phyloP scores from a whole-genome alignment of 2,888 invertebrate genomes.

The Odontocolon sp. region DNA sequence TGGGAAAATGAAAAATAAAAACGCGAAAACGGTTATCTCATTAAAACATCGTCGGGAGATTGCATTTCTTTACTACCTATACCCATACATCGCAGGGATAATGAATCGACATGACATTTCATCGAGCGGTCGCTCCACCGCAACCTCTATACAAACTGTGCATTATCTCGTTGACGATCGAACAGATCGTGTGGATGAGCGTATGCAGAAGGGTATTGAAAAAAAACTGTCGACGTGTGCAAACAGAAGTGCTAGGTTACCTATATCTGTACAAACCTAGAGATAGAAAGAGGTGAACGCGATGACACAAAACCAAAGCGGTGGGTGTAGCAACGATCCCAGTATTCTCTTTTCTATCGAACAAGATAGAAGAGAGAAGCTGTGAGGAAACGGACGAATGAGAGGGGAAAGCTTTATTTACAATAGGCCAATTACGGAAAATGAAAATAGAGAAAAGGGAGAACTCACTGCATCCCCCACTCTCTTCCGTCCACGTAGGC shows the following conservation, averaged over 20 bases:
- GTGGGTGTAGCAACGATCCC: too few species aligned
- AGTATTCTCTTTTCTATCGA: too few species aligned
- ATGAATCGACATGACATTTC: slow-evolving; percentile 11
- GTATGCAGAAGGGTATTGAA: slow-evolving; percentile 1
- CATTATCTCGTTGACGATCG: slow-evolving; percentile 17
- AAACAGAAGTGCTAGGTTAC: too few species aligned
- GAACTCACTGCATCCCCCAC: background rate
- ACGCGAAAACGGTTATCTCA: background rate
- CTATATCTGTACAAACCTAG: too few species aligned
- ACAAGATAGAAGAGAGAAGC: background rate
- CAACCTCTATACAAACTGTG: slow-evolving; percentile 16
- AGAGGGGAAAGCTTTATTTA: slow-evolving; percentile 29
- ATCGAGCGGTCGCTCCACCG: background rate
- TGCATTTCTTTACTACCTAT: slow-evolving; percentile 4
- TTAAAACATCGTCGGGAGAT: slow-evolving; percentile 8
- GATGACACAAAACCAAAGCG: slow-evolving; percentile 17
- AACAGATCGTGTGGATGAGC: slow-evolving; percentile 14
- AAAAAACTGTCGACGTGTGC: slow-evolving; percentile 33
- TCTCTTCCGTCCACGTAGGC: background rate
- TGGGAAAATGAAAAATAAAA: background rate
- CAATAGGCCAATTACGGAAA: slow-evolving; percentile 47
- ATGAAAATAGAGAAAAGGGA: slow-evolving; percentile 25
- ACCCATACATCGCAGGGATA: background rate
- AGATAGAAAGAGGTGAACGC: background rate
- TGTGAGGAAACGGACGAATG: background rate